These are phyloP conservation scores for Bombyx mandarina DNA, from an alignment of 1,140 invertebrate genomes.

Conservation along the genomic window DNA sequence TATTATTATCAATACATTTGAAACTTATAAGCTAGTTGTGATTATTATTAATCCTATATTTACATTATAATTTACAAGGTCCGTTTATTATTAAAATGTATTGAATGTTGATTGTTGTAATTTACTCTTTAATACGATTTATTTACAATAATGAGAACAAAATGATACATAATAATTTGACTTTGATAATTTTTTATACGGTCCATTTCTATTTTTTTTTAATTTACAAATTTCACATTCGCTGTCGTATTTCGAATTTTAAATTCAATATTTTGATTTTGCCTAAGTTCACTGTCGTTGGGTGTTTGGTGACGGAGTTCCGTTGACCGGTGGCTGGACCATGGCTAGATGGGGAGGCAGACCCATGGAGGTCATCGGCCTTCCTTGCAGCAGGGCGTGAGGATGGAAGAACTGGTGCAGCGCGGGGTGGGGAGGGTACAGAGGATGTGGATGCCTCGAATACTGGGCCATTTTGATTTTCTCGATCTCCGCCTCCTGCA, in stretches of 20 bases:
- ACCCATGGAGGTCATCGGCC: constrained; percentile 52
- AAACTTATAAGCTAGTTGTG: constrained; percentile 1
- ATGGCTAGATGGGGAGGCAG: constrained; percentile 55
- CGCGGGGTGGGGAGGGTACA: constrained; percentile 59
- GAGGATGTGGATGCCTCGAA: constrained; percentile 63
- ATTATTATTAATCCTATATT: not conserved
- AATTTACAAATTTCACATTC: too few species aligned
- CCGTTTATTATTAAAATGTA: too few species aligned
- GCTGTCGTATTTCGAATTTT: too few species aligned
- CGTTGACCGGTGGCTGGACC: constrained; percentile 48
- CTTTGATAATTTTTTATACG: too few species aligned
- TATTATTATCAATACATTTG: too few species aligned
- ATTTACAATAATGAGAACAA: too few species aligned
- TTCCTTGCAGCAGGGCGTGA: constrained; percentile 48
- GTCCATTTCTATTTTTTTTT: too few species aligned
- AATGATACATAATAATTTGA: too few species aligned
- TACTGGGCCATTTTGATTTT: constrained; percentile 84
- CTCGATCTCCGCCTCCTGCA: constrained; percentile 95
- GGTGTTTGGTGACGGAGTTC: constrained; percentile 40
- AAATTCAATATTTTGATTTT: too few species aligned
- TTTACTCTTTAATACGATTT: too few species aligned
- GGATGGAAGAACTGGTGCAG: constrained; percentile 66
- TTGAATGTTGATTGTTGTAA: too few species aligned
- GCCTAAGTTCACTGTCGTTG: constrained; percentile 13
- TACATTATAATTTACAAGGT: constrained; percentile 3